A percentile compares a stretch with the other conserved stretches of the same genome.
Evolutionary conservation across 1,140 invertebrate genomes (phyloP).

Genomic region (Eufriesea mexicana): DNA sequence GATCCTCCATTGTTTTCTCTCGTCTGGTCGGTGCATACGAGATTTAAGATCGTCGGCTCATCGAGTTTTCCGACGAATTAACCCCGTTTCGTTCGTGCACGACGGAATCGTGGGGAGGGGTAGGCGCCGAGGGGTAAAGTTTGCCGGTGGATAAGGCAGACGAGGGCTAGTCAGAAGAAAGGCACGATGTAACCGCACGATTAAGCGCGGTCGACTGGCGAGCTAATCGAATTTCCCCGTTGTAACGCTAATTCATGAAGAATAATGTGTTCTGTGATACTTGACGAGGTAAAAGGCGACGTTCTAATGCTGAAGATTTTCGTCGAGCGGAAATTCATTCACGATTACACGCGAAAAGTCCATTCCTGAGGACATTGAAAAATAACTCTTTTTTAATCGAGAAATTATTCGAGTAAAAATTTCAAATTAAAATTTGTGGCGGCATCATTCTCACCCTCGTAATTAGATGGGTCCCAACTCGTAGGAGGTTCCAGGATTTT

Average conservation of each 20-base stretch:
- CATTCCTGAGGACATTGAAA: too few species aligned
- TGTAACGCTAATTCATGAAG: conserved; percentile 21
- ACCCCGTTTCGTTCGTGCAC: conserved; percentile 27
- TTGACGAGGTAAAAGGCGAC: conserved; percentile 11
- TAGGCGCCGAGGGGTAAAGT: neutral
- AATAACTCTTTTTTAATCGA: too few species aligned
- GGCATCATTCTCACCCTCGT: too few species aligned
- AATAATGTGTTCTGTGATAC: conserved; percentile 23
- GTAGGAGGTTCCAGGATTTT: too few species aligned
- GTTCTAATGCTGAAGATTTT: neutral
- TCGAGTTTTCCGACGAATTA: conserved; percentile 48
- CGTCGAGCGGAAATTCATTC: neutral
- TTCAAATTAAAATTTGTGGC: too few species aligned
- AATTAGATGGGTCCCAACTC: too few species aligned
- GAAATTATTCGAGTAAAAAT: too few species aligned
- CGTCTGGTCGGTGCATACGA: conserved; percentile 19
- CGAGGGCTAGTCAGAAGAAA: conserved; percentile 2
- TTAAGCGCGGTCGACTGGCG: conserved; percentile 19
- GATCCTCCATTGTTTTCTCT: conserved; percentile 10
- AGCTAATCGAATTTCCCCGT: conserved; percentile 20
- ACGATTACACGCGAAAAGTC: neutral
- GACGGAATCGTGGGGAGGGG: neutral
- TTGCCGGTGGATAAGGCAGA: conserved; percentile 5
- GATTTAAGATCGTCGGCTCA: conserved; percentile 40
- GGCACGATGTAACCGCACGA: conserved; percentile 1